Evolutionary conservation across 2,888 invertebrate species (phyloP).

Genomic region (Acanthosepion pharaonis): DNA sequence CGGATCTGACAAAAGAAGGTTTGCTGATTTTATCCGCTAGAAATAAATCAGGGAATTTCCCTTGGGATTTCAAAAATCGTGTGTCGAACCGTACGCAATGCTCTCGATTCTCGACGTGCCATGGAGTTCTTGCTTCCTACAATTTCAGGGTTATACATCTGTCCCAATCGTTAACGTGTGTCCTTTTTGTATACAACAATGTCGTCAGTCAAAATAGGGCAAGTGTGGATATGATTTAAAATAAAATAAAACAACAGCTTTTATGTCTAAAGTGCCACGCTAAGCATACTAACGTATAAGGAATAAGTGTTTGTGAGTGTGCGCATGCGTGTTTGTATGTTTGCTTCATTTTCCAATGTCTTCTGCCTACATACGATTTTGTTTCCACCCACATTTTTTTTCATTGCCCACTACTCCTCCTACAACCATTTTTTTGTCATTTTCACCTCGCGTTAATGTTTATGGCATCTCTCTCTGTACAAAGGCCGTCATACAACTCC

Average conservation of each 20-base stretch:
- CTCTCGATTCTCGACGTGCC: not conserved
- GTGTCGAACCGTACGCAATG: not conserved
- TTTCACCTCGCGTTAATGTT: not conserved
- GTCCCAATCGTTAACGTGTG: not conserved
- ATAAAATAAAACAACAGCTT: not conserved
- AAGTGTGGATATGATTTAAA: not conserved
- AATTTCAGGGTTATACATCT: not conserved
- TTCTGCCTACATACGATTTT: not conserved
- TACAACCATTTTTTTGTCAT: not conserved
- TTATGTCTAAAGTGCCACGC: not conserved
- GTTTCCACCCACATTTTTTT: not conserved
- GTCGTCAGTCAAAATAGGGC: not conserved
- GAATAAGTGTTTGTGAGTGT: not conserved
- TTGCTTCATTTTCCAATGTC: not conserved
- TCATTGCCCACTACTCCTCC: not conserved
- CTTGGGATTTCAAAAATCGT: slow-evolving; percentile 16
- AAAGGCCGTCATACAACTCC: not conserved
- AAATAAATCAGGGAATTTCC: slow-evolving; percentile 13
- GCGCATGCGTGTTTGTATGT: not conserved
- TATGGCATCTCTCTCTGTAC: not conserved
- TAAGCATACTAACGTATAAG: not conserved
- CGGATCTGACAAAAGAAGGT: slow-evolving; percentile 21
- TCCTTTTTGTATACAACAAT: not conserved
- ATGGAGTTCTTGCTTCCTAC: not conserved
- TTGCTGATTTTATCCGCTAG: not conserved